Conservation (phyloP, 2,888 invertebrate genomes). For the Julus scanicus region DNA sequence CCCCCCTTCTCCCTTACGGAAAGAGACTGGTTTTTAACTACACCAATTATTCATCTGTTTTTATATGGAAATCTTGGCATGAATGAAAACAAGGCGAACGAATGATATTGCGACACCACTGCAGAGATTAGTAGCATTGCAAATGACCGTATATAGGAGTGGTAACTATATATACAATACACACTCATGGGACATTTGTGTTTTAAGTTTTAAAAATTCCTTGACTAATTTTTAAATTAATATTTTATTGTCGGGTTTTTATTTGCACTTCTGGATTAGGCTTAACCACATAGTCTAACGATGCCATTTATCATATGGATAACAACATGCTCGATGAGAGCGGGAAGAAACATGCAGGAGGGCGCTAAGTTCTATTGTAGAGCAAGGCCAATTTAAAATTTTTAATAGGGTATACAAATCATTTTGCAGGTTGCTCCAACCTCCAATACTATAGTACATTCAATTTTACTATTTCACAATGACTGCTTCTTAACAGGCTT, state of each 20-base stretch:
- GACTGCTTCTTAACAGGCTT: neutral
- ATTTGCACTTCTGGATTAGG: conserved; percentile 20
- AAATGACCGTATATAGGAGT: neutral
- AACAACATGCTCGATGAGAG: neutral
- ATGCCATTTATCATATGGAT: neutral
- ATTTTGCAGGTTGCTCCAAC: neutral
- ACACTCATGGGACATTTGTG: neutral
- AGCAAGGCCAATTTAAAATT: neutral
- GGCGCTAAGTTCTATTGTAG: neutral
- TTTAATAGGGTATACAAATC: neutral
- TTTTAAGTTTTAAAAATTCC: neutral
- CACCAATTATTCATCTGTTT: conserved; percentile 23
- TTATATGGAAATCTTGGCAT: conserved; percentile 43
- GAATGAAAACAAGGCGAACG: conserved; percentile 15
- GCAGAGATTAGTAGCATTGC: conserved; percentile 5
- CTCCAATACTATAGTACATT: neutral
- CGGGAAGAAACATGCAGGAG: neutral
- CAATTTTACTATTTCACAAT: neutral
- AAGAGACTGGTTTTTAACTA: conserved; percentile 31
- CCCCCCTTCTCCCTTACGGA: neutral
- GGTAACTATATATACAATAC: neutral
- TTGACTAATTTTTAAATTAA: conserved; percentile 42
- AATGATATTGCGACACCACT: neutral
- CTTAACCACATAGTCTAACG: neutral
- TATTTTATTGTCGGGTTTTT: conserved; percentile 12